A percentile compares a stretch with the other conserved stretches of the same genome.
Evolutionary conservation across 1,140 invertebrate genomes (phyloP).

Genomic region (Homarus americanus): DNA sequence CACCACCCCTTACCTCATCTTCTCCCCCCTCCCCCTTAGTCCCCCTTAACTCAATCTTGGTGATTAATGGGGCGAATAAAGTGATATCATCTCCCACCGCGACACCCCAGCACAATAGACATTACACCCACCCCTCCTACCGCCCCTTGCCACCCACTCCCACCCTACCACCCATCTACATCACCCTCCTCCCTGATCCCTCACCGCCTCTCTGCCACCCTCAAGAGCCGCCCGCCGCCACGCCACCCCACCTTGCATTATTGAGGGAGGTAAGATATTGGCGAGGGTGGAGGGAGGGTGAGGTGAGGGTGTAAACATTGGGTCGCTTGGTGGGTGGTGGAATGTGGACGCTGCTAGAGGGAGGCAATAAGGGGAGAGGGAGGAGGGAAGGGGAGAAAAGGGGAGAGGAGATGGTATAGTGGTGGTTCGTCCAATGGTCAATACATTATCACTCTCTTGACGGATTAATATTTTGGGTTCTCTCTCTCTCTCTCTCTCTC

Average conservation of each 20-base stretch:
- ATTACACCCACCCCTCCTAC: neutral
- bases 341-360: neutral
- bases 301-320: neutral
- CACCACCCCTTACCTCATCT: too few relatives aligned
- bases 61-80: conserved; percentile 4
- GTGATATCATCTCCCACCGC: neutral
- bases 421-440: too few relatives aligned
- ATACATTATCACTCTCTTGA: too few relatives aligned
- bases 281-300: too few relatives aligned
- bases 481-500: too few relatives aligned
- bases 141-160: neutral
- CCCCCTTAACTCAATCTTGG: neutral
- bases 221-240: neutral
- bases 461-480: too few relatives aligned
- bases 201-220: neutral
- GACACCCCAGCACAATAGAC: conserved; percentile 1
- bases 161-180: too few relatives aligned
- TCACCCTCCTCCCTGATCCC: neutral
- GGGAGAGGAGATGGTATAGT: too few relatives aligned
- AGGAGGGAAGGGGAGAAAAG: too few relatives aligned
- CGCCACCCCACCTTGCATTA: neutral
- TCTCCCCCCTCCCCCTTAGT: too few relatives aligned
- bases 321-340: neutral
- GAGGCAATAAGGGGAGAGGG: too few relatives aligned
- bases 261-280: neutral